These are phyloP conservation scores for Spea bombifrons DNA, from an alignment of 2,113 vertebrate species.

Conservation along the genomic window DNA sequence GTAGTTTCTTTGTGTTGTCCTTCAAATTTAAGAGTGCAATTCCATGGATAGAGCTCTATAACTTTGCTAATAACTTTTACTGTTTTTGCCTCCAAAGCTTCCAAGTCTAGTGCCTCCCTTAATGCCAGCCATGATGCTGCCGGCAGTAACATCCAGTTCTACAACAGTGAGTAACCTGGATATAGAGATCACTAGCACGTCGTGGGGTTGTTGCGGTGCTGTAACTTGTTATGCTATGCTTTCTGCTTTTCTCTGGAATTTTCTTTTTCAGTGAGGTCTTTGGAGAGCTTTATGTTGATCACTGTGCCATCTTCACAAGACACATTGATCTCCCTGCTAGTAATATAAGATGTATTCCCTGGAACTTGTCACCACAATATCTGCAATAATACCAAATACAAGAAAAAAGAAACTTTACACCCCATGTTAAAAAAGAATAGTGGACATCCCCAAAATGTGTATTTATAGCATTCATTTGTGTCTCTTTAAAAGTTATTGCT, in stretches of 20 bases:
- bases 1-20: no score
- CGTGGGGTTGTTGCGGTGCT: neutral
- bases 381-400: no score
- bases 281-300: neutral
- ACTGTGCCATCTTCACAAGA: neutral
- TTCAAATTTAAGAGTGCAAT: no score
- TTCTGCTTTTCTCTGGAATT: neutral
- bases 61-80: neutral
- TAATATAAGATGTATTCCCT: neutral
- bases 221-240: neutral
- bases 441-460: no score
- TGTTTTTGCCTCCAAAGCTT: constrained; percentile 52
- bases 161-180: constrained; percentile 57
- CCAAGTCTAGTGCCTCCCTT: constrained; percentile 63
- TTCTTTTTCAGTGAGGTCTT: neutral
- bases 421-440: no score
- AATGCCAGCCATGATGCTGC: constrained; percentile 64
- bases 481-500: no score
- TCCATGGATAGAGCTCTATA: neutral
- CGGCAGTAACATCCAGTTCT: constrained; percentile 54
- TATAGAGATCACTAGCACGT: neutral
- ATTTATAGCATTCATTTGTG: no score
- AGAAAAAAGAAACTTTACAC: no score
- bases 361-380: no score
- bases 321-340: neutral